These are phyloP conservation scores for Epinotia brunnichana DNA, from an alignment of 2,888 invertebrate species.

Conservation along the genomic window DNA sequence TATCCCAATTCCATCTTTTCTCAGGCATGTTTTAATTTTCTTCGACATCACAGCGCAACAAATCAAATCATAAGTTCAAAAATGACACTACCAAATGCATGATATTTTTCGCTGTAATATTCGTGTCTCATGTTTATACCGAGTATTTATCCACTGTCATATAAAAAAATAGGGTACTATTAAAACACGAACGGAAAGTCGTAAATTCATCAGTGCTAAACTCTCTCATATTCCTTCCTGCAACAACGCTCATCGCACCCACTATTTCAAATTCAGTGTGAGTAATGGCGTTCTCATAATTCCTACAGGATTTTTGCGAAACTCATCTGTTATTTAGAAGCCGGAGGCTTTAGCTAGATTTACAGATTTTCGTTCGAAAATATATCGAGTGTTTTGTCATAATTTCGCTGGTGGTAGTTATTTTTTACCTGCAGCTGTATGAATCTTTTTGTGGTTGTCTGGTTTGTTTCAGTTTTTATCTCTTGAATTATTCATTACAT, in stretches of 20 bases:
- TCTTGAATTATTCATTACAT: background rate
- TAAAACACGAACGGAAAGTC: slow-evolving; percentile 26
- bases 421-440: slow-evolving; percentile 37
- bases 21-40: background rate
- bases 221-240: slow-evolving; percentile 53
- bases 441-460: slow-evolving; percentile 6
- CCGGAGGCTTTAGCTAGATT: slow-evolving; percentile 69
- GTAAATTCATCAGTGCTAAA: slow-evolving; percentile 35
- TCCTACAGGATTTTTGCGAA: slow-evolving; percentile 64
- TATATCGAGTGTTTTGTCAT: slow-evolving; percentile 55
- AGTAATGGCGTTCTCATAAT: slow-evolving; percentile 74
- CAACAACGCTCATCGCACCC: slow-evolving; percentile 59
- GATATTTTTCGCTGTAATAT: background rate
- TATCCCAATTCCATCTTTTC: too few species aligned
- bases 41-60: background rate
- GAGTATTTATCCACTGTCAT: slow-evolving; percentile 3
- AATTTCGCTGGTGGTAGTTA: slow-evolving; percentile 43
- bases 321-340: slow-evolving; percentile 76
- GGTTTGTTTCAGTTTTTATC: slow-evolving; percentile 44
- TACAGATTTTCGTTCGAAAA: slow-evolving; percentile 65
- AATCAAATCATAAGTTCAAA: background rate
- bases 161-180: slow-evolving; percentile 21
- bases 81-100: background rate
- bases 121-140: background rate
- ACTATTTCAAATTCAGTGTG: slow-evolving; percentile 65